Evolutionary conservation across 2,888 invertebrate species (phyloP), one percentile per base, ranked within the genome.

Genomic region (Microctonus aethiopoides): DNA sequence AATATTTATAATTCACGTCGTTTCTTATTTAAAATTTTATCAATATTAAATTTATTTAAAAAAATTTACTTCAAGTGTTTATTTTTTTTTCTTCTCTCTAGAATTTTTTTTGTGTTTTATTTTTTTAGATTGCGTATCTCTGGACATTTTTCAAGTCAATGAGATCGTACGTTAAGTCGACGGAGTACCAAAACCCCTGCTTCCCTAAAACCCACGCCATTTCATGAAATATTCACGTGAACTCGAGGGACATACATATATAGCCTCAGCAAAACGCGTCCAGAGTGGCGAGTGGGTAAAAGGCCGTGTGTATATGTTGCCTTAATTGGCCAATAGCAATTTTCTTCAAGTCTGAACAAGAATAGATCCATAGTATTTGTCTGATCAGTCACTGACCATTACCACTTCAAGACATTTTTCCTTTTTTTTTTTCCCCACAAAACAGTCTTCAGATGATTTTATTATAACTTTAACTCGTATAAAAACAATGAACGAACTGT

Each of bases 251-350:
- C 26, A 34, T 20, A 46, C 20, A 51, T 22, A 52, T 34, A 39
- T 22, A 5, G 26, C 63, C 16, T 10, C 26, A 32, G 13, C n/a
- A n/a, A 56, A 60, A 46, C 20, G 36, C 51, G 34, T 41, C n/a
- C 11, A 36, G 10, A 13, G 56, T 11, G 29, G 16, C 20, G 10
- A 65, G 41, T 57, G 39, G 63, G 62, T 52, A 32, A 52, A 59
- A 51, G 41, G 29, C 11, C 52, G 36, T 52, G 24, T 20, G 65
- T 60, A 57, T 67, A 41, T 65, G 56, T 29, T 29, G 7, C 29
- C 3, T 29, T 75, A 77, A 78, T 77, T 77, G 75, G 70, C 59
- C 62, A 68, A 70, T 68, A 63, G 72, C 59, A 74, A 77, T 76
- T 76, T 72, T 63, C 60, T 41, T 63, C 29, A 20, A 64, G 57